Base-by-base conservation (phyloP, 2,888 invertebrate genomes). In the Acronicta leporina region DNA sequence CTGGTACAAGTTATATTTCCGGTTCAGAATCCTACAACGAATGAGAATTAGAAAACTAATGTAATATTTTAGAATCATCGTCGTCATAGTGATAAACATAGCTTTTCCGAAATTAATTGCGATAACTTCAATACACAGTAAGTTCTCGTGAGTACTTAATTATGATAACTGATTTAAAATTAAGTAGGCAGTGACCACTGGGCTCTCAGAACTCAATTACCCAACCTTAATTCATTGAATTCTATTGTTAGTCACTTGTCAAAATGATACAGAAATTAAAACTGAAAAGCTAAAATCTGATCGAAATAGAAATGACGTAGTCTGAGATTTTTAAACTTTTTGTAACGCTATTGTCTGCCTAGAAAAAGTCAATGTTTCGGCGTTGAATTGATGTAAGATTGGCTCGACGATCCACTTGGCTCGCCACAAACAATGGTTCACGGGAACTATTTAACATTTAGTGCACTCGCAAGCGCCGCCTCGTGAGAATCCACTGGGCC, bases 401-500 rank as follows among this genome's bases (percentile, higher is more conserved):
- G n/a, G n/a, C n/a, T n/a, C n/a, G n/a, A n/a, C n/a, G n/a, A 90
- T 90, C 88, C 89, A 87, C 81, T 84, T 76, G 82, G 86, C 74
- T 84, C 73, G 75, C 72, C 77, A 58, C 75, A 64, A 75, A 90
- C 87, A 88, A 89, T 90, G 80, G 85, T 73, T 75, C 83, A 73
- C 77, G 89, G 87, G 89, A 91, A 90, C 87, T 84, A 78, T 79
- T 85, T 88, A 88, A 84, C 87, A 88, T 89, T 87, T 86, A 79
- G 77, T 68, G 77, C 80, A 81, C 81, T 82, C 77, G 67, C 73
- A 67, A 52, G 49, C 64, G 60, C 30, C 60, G 43, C 62, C 69
- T 78, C 83, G 87, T 87, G 86, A 74, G 79, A 77, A 62, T 57
- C 42, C 47, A 45, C 58, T 45, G 45, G 42, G 16, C 30, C 70